phyloP scores from a whole-genome alignment of 2,797 vertebrate genomes.

The Gymnocypris eckloni region DNA sequence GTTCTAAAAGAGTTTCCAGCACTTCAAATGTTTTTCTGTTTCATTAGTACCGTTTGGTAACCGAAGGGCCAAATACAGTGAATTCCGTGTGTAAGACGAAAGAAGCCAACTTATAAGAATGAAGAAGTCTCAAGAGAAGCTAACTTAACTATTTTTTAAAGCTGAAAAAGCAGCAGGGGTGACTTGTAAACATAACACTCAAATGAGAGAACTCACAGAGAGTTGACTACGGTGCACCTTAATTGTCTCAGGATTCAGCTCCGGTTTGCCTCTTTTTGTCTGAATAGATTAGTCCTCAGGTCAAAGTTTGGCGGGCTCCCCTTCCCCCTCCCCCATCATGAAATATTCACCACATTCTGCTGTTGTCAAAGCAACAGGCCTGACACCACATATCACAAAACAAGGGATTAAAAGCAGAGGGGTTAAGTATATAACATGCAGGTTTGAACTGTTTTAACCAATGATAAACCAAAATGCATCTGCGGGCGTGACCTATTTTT shows the following conservation, averaged over 20 bases:
- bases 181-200: constrained; percentile 39
- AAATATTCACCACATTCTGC: constrained; percentile 57
- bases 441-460: background rate
- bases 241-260: constrained; percentile 40
- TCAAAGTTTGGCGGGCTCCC: constrained; percentile 41
- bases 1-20: background rate
- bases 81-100: background rate
- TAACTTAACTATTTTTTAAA: background rate
- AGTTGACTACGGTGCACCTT: constrained; percentile 16
- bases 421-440: constrained; percentile 16
- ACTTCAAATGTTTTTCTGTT: background rate
- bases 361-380: constrained; percentile 60
- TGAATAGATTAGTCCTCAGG: constrained; percentile 55
- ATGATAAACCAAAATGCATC: constrained; percentile 15
- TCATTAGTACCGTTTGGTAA: background rate
- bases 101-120: too few species aligned
- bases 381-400: constrained; percentile 32
- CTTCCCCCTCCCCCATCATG: constrained; percentile 54
- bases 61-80: background rate
- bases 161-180: constrained; percentile 22
- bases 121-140: constrained; percentile 7
- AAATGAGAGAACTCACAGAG: constrained; percentile 19
- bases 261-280: constrained; percentile 47
- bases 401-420: constrained; percentile 32
- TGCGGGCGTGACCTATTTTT: constrained; percentile 26